Evolutionary conservation across 2,797 vertebrate species (phyloP), one percentile per base, ranked within the genome.

Genomic region (Epinephelus malabaricus): DNA sequence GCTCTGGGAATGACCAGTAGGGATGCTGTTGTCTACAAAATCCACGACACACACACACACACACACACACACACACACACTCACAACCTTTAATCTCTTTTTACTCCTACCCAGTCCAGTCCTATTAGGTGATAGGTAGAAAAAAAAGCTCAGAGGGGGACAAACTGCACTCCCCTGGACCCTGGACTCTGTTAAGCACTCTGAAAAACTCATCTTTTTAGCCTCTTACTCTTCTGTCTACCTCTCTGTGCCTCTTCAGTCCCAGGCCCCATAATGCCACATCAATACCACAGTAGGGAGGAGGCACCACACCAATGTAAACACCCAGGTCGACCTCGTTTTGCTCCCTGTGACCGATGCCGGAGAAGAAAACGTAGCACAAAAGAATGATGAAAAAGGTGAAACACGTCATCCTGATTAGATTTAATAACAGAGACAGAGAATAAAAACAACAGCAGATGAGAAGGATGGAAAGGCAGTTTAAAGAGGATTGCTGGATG

Each of bases 211-310:
- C 86, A 87, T 90, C 83, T 84, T 87, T 86, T 81, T 78, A 62
- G 73, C 76, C 59, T 61, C 59, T 76, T 71, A 55, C 79, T 78
- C 84, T 69, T 27, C 78, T 83, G 86, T 92, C 82, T 45, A n/a
- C 51, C 79, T 77, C 78, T 64, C 73, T 65, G 76, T 38, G 74
- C 67, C 81, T 85, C 85, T 77, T 62, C 73, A 54, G 71, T 86
- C 83, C 82, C 60, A 43, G 89, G 84, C 86, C 71, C 76, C 74
- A 78, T 90, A 96, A 95, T 90, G 92, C 94, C 91, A 90, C 95
- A 94, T 97, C 95, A 96, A 95, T 96, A 92, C 94, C 96, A 73
- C 96, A 94, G 96, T 95, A 82, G 96, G 97, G 95, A 94, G 94
- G 95, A 94, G 95, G 94, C 95, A 94, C 94, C 93, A 89, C 89